phyloP scores from a whole-genome alignment of 1,140 invertebrate species.

The Hormaphis cornu region DNA sequence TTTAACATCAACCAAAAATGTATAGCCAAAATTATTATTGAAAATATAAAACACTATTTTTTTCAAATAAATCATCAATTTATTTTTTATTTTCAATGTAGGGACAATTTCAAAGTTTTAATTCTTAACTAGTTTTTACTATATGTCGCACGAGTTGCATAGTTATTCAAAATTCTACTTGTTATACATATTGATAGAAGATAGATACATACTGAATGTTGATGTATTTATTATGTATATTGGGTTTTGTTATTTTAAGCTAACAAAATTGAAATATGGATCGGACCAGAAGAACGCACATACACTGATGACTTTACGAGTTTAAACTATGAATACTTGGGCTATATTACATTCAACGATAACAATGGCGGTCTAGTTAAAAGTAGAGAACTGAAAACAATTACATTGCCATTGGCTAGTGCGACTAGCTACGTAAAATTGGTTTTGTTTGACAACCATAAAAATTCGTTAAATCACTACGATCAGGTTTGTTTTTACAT shows the following conservation, averaged over 20 bases:
- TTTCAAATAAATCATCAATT: too few relatives aligned
- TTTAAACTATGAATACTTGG: constrained; percentile 57
- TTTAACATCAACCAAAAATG: too few relatives aligned
- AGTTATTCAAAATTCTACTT: too few relatives aligned
- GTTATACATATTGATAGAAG: too few relatives aligned
- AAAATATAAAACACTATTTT: too few relatives aligned
- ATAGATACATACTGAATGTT: too few relatives aligned
- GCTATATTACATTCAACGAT: constrained; percentile 71
- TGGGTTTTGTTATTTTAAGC: constrained; percentile 38
- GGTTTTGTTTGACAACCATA: constrained; percentile 69
- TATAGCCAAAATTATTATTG: too few relatives aligned
- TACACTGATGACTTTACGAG: constrained; percentile 36
- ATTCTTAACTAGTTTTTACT: too few relatives aligned
- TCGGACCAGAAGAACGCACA: constrained; percentile 45
- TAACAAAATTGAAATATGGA: constrained; percentile 45
- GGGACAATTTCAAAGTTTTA: too few relatives aligned
- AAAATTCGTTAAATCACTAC: constrained; percentile 60
- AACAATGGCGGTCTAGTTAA: constrained; percentile 72
- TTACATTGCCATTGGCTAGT: constrained; percentile 53
- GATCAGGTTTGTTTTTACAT: constrained; percentile 62
- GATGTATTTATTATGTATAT: neutral
- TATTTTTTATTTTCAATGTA: too few relatives aligned
- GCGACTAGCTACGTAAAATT: constrained; percentile 74
- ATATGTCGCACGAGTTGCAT: too few relatives aligned
- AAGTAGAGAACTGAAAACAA: constrained; percentile 76